Conservation (phyloP, 2,113 vertebrate species). For the Anarrhichthys ocellatus region DNA sequence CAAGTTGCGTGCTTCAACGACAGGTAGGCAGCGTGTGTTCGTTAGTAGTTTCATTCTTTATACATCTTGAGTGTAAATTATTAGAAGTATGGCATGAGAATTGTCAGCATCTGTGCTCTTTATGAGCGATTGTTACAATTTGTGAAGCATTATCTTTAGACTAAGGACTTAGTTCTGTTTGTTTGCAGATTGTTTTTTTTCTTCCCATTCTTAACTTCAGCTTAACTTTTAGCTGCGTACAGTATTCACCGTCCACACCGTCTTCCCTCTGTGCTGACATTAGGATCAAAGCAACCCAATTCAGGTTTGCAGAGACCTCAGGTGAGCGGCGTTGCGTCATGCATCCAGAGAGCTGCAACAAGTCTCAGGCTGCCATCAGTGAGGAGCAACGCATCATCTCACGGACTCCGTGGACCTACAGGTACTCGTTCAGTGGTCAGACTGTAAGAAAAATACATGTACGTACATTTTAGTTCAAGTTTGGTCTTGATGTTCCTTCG, state of each 20-base stretch:
- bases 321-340: constrained; percentile 12
- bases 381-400: constrained; percentile 20
- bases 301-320: constrained; percentile 38
- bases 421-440: constrained; percentile 24
- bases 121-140: not conserved
- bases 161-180: too few relatives aligned
- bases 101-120: not conserved
- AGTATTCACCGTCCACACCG: not conserved
- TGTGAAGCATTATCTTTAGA: not conserved
- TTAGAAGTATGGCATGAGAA: not conserved
- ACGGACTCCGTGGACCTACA: constrained; percentile 35
- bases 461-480: not conserved
- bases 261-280: not conserved
- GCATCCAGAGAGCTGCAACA: constrained; percentile 32
- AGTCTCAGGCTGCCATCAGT: constrained; percentile 26
- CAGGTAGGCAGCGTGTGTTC: constrained; percentile 46
- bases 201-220: not conserved
- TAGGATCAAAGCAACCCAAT: constrained; percentile 50
- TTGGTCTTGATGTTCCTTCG: not conserved
- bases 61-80: not conserved
- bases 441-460: not conserved
- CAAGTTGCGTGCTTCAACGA: constrained; percentile 43
- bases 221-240: not conserved
- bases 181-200: too few relatives aligned
- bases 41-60: not conserved